These are phyloP conservation scores for Tinamus guttatus DNA, from an alignment of 2,113 vertebrate species.

Conservation along the genomic window DNA sequence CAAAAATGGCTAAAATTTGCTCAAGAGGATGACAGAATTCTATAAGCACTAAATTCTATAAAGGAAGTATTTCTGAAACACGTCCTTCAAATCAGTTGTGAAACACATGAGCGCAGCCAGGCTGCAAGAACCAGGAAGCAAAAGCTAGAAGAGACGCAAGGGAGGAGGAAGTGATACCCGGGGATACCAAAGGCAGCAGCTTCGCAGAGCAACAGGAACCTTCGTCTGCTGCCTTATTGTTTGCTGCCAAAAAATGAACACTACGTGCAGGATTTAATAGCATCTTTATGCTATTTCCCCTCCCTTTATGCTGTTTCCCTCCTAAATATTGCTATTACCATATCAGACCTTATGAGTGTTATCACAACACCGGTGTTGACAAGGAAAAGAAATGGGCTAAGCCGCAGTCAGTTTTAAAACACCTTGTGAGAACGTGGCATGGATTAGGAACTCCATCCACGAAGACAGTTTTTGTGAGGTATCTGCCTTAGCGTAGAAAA, in stretches of 20 bases:
- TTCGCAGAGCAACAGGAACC: too few species aligned
- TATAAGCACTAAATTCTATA: not conserved
- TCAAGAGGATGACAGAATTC: not conserved
- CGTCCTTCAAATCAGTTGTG: not conserved
- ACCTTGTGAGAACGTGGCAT: not conserved
- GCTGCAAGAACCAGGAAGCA: not conserved
- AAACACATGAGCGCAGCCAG: accelerated
- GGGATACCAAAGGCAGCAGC: not conserved
- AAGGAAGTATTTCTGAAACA: not conserved
- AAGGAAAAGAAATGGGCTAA: not conserved
- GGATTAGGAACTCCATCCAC: not conserved
- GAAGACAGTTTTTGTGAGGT: not conserved
- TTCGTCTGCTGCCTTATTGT: not conserved
- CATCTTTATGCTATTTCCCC: too few species aligned
- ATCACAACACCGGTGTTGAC: not conserved
- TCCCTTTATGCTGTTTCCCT: too few species aligned
- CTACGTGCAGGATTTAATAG: not conserved
- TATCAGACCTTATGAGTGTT: not conserved
- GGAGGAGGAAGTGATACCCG: not conserved
- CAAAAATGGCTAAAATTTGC: not conserved
- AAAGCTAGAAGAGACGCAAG: not conserved
- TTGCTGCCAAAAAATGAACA: not conserved
- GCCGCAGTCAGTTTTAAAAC: not conserved
- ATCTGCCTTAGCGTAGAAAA: not conserved
- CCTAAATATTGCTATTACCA: not conserved